Conservation (phyloP, 2,113 vertebrate species). For the Aegotheles bennettii region DNA sequence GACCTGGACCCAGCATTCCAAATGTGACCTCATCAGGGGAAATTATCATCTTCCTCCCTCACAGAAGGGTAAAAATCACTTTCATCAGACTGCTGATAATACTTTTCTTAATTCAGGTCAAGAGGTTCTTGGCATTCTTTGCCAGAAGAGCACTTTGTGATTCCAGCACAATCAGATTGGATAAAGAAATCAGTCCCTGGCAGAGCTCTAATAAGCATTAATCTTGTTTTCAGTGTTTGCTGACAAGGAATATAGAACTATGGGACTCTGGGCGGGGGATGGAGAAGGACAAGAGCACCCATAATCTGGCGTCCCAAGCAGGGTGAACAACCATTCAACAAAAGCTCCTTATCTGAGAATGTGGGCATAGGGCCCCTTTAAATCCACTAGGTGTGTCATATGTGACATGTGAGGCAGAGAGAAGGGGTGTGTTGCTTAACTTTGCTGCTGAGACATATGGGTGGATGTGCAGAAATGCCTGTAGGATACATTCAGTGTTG, state of each 20-base stretch:
- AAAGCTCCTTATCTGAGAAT: background rate
- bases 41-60: background rate
- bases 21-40: rapidly evolving
- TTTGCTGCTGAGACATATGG: rapidly evolving
- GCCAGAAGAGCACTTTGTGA: background rate
- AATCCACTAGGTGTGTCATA: background rate
- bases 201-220: background rate
- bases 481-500: rapidly evolving
- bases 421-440: background rate
- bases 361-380: background rate
- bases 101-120: background rate
- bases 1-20: background rate
- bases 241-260: background rate
- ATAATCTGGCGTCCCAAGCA: background rate
- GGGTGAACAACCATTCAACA: background rate
- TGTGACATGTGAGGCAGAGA: background rate
- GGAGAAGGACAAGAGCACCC: background rate
- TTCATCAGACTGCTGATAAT: background rate
- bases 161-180: background rate
- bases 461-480: background rate
- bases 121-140: background rate
- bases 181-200: background rate
- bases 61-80: rapidly evolving
- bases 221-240: background rate
- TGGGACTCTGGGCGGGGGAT: background rate